These are phyloP conservation scores for Bhutanitis thaidina DNA, from an alignment of 2,888 invertebrate species.

Conservation along the genomic window DNA sequence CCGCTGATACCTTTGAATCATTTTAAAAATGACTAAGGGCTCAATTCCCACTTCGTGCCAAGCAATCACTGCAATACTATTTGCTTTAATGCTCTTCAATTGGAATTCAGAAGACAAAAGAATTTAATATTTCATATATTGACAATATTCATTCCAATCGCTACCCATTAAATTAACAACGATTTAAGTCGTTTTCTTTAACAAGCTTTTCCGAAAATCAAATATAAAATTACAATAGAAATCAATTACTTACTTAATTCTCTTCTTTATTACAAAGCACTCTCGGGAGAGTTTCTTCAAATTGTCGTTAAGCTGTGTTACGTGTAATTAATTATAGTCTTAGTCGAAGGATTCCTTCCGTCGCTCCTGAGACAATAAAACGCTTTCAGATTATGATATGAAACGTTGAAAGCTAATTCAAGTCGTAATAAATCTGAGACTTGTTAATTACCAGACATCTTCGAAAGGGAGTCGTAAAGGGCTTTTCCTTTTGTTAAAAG, in stretches of 20 bases:
- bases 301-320: slow-evolving; percentile 52
- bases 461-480: slow-evolving; percentile 51
- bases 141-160: too few species aligned
- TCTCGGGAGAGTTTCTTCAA: slow-evolving; percentile 40
- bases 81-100: too few species aligned
- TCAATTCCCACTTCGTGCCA: too few species aligned
- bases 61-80: too few species aligned
- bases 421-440: slow-evolving; percentile 66
- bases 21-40: too few species aligned
- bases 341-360: slow-evolving; percentile 32
- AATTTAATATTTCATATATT: too few species aligned
- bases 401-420: slow-evolving; percentile 70
- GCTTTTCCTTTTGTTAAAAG: slow-evolving; percentile 52
- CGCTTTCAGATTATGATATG: slow-evolving; percentile 69
- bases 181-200: background rate
- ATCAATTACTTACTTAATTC: slow-evolving; percentile 41
- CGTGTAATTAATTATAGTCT: slow-evolving; percentile 60
- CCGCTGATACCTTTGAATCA: too few species aligned
- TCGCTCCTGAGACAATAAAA: slow-evolving; percentile 56
- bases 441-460: slow-evolving; percentile 64
- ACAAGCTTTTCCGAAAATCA: slow-evolving; percentile 14
- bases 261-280: slow-evolving; percentile 44
- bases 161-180: too few species aligned
- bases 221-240: slow-evolving; percentile 37
- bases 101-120: too few species aligned